Percentiles rank a stretch among this genome's conserved stretches.
phyloP scores from a whole-genome alignment of 2,888 invertebrate genomes.

The Patella depressa region DNA sequence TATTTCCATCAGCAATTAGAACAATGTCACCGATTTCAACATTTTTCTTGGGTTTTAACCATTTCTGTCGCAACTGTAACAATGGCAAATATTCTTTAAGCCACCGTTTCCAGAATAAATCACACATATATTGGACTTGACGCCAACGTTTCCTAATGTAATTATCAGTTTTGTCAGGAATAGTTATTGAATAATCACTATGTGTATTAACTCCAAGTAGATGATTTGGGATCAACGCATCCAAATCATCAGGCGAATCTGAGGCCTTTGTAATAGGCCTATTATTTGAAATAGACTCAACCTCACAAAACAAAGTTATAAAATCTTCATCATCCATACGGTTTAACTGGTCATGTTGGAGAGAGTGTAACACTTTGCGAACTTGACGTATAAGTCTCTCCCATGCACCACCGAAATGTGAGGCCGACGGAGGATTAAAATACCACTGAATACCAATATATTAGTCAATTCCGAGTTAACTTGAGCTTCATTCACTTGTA shows the following conservation, averaged over 20 bases:
- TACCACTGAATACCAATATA: constrained; percentile 31
- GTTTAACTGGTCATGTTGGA: constrained; percentile 23
- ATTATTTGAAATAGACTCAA: constrained; percentile 34
- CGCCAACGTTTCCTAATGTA: constrained; percentile 36
- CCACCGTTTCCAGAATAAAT: constrained; percentile 38
- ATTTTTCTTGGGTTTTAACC: no score
- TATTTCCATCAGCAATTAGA: no score
- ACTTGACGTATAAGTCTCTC: constrained; percentile 36
- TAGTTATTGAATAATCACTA: constrained; percentile 25
- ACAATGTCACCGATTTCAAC: no score
- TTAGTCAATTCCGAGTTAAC: constrained; percentile 26
- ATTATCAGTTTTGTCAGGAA: constrained; percentile 29
- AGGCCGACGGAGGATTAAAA: constrained; percentile 37
- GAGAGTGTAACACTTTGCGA: constrained; percentile 22
- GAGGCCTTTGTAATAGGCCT: constrained; percentile 31
- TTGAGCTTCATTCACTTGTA: constrained; percentile 25
- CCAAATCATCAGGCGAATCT: constrained; percentile 25
- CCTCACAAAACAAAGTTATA: constrained; percentile 33
- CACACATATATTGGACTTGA: constrained; percentile 38
- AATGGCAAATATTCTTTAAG: constrained; percentile 25
- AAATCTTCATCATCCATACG: constrained; percentile 35
- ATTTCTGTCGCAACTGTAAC: no score
- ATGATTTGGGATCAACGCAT: constrained; percentile 36
- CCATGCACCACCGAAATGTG: constrained; percentile 39
- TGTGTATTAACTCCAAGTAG: constrained; percentile 24